Evolutionary conservation across 2,797 vertebrate genomes (phyloP), one percentile per base, ranked within the genome.

Genomic region (Gymnocypris eckloni): DNA sequence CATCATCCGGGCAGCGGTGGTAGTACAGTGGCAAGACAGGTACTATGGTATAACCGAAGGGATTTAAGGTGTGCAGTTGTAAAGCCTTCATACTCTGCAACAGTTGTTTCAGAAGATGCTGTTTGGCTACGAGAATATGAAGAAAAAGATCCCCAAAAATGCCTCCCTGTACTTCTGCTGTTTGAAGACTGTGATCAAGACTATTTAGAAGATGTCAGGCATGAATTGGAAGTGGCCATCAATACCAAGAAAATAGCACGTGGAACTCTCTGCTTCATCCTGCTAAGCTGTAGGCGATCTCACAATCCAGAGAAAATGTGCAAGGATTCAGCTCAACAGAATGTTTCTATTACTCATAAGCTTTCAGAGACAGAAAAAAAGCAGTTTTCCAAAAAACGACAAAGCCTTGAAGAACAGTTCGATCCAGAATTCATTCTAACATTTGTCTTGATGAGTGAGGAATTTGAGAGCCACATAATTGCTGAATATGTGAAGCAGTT

Each of bases 1-100:
- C 97, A 97, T 91, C 96, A 97, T 71, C 96, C 97, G 41, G 96
- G 96, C 45, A 97, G 97, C 10, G 97, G 97, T 54, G 97, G 97
- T 71, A 97, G 97, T 89, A 97, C 96, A 56, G 94, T 97, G 48
- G 95, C 95, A 76, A 93, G 95, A n/a, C 96, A 97, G 75, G 91
- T 97, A 45, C 87, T 97, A 2, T 97, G 97, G 97, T 95, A 95
- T 86, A 93, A 90, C 13, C 94, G 93, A 87, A 96, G 90, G 80
- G 85, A 93, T 9, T 85, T 96, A 5, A 93, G 96, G 79, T 97
- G 96, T 91, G 96, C 92, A 0, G 91, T 96, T 77, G 93, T 96
- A 59, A 97, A 95, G 75, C 64, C 91, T 2, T 94, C 93, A 0
- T 92, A 93, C 52, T 0, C 93, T 0, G 89, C 83, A 72, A 75